Base-by-base conservation (phyloP, 2,113 vertebrate genomes). In the Percopsis transmontana region DNA sequence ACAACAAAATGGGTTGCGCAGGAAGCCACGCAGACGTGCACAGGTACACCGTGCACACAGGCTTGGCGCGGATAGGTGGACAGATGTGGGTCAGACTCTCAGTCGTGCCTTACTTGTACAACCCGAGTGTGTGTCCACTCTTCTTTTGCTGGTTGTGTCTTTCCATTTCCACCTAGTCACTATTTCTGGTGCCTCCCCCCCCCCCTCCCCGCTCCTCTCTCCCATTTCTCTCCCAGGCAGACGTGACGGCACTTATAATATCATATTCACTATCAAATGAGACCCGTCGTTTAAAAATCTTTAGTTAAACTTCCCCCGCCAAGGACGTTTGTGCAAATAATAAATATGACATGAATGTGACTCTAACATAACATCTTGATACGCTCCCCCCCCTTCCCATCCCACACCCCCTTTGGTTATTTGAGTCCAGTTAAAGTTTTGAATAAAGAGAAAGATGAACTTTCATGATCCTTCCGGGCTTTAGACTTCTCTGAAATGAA, bases 401-500 rank as follows among this genome's bases (percentile, higher is more conserved):
- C 9, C 2, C 2, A 9, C 18, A 11, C 19, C 11, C 42, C n/a
- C 45, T 33, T 33, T 33, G 27, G 15, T 6, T 18, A 2, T 48
- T 4, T 16, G 45, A 24, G 21, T 23, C 7, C 11, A 21, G 21
- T 53, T 24, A 53, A 10, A 64, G 47, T 56, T 16, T 42, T 18
- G 14, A 58, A 62, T 45, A 70, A 44, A 61, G 27, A 59, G 4
- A 13, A 2, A 12, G 20, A 16, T 24, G 7, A 50, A 56, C n/a
- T 70, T 33, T 66, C 27, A 61, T 13, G 7, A 57, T 61, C 20
- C n/a, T 13, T 10, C 18, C 38, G 18, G n/a, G n/a, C 21, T 63
- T 40, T 24, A 23, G 16, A 48, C 39, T 6, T 57, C 5, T 52
- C 7, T 42, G n/a, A 65, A 70, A 65, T 57, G 15, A 52, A 66